A percentile compares a stretch with the other conserved stretches of the same genome.
Conservation (phyloP, 2,888 invertebrate species). For the Actias luna region DNA sequence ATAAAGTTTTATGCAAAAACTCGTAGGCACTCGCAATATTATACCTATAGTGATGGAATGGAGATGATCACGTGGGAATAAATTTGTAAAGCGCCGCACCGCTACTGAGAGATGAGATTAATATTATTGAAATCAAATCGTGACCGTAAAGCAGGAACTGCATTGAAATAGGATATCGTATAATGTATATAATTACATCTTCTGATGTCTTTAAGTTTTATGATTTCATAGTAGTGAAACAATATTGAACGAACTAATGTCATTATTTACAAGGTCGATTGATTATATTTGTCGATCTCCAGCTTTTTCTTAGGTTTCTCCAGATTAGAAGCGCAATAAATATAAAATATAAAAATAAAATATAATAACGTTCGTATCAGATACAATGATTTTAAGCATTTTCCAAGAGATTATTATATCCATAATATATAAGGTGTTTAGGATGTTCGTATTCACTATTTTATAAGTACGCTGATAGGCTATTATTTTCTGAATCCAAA, state of each 20-base stretch:
- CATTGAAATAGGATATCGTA: neutral
- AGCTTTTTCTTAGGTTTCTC: neutral
- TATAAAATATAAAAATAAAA: too few species aligned
- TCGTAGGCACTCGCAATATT: slow-evolving; percentile 21
- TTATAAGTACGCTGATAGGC: too few species aligned
- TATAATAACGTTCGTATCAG: too few species aligned
- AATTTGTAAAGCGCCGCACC: slow-evolving; percentile 4
- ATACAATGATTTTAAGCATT: too few species aligned
- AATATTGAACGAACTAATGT: neutral
- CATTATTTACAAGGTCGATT: neutral
- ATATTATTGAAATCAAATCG: neutral
- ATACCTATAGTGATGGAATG: neutral
- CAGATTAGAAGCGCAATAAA: too few species aligned
- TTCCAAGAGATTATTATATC: too few species aligned
- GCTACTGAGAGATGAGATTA: neutral
- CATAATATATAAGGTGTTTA: too few species aligned
- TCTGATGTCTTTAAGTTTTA: neutral
- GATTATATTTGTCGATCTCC: neutral
- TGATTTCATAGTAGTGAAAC: neutral
- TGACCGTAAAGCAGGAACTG: neutral
- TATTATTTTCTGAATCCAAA: too few species aligned
- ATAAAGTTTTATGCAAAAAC: slow-evolving; percentile 44
- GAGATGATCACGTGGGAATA: slow-evolving; percentile 3
- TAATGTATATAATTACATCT: neutral
- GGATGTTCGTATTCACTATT: too few species aligned